Base-by-base conservation (phyloP, 2,113 vertebrate species). In the Actenoides hombroni region DNA sequence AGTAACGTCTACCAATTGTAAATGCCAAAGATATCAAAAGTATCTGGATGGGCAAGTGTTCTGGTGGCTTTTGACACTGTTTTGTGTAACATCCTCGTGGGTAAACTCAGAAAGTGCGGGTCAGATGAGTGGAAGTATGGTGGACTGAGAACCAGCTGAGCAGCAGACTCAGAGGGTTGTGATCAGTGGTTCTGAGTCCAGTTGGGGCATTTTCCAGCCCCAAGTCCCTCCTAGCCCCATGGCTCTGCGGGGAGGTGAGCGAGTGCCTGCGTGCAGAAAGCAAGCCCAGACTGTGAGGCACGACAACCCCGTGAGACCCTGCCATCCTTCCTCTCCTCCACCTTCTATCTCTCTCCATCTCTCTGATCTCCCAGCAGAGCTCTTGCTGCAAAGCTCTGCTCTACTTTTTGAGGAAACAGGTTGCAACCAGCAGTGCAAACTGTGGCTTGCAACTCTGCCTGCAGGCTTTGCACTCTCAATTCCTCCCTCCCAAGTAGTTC, bases 321-420 rank as follows among this genome's bases (percentile, higher is more conserved):
- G 68, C 29, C 69, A 16, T 54, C 78, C 78, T 92, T 70, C 82
- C 93, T 83, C 21, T 42, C 39, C 63, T 89, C 44, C 64, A 60
- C 44, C 79, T 74, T 29, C 61, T 92, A 88, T 97, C 92, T 75
- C 11, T 75, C 10, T 3, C 71, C 39, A 94, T 96, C 92, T 95
- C 91, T 49, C 56, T 74, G 71, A 63, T 77, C 70, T 90, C 44
- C 31, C 17, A 1, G 11, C 53, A 73, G 25, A 48, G 48, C 48
- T 87, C 87, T 67, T 6, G 1, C 87, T 83, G 68, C 82, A 93
- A 31, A 91, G 49, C 81, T 20, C 39, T 89, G 96, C 87, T 88
- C 67, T 75, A 21, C 76, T 35, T 88, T 80, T 83, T 77, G 85
- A 92, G 91, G 90, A 90, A 93, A 31, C 21, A 2, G 31, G 29